Conservation (phyloP, 2,888 invertebrate species). For the Metellina segmentata region DNA sequence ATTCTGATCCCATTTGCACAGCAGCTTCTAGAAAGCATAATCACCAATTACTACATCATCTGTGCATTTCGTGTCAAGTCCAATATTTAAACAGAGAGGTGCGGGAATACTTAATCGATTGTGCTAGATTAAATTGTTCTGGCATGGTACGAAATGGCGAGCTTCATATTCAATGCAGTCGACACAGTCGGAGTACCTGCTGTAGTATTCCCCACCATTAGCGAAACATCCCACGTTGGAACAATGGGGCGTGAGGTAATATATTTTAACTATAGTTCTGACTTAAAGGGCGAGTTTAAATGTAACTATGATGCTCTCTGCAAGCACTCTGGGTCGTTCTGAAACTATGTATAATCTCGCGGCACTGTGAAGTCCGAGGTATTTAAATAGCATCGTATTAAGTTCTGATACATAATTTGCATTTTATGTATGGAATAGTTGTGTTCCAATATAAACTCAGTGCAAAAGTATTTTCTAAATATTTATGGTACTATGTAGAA, state of each 20-base stretch:
- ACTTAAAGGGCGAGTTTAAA: neutral
- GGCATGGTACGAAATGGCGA: neutral
- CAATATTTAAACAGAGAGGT: neutral
- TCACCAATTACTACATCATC: neutral
- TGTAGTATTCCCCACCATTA: neutral
- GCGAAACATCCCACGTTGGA: neutral
- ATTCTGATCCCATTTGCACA: neutral
- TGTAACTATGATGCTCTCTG: neutral
- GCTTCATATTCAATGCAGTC: neutral
- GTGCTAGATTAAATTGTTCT: neutral
- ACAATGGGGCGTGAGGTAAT: neutral
- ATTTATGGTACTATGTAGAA: no score
- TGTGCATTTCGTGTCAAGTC: neutral
- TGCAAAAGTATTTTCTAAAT: no score
- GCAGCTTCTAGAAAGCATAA: neutral
- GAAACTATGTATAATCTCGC: no score
- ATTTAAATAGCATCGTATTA: no score
- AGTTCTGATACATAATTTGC: no score
- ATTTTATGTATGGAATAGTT: no score
- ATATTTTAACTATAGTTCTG: neutral
- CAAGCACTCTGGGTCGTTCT: neutral
- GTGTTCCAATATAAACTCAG: no score
- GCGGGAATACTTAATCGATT: constrained; percentile 1
- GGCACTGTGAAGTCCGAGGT: no score
- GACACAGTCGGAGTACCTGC: neutral